Conservation (phyloP, 2,797 vertebrate genomes). For the Pangasius sanitwongsei region DNA sequence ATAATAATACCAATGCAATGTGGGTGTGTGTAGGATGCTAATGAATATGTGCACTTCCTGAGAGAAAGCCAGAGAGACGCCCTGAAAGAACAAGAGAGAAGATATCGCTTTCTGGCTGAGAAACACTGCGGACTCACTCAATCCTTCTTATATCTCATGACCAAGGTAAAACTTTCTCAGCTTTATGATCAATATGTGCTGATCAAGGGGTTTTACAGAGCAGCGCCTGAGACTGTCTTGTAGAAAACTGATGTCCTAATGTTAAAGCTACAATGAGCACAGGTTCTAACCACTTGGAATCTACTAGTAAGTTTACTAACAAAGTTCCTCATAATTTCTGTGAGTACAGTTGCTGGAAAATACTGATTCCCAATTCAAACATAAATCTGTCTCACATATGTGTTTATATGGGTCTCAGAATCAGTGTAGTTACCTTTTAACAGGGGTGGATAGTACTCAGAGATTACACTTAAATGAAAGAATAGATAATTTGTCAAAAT, state of each 20-base stretch:
- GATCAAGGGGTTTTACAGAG: background rate
- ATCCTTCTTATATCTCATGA: conserved; percentile 70
- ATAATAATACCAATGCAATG: conserved; percentile 27
- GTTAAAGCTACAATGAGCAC: background rate
- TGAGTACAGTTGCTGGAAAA: background rate
- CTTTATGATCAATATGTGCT: background rate
- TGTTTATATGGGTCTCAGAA: background rate
- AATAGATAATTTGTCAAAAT: too few species aligned
- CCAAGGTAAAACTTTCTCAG: conserved; percentile 67
- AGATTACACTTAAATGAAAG: background rate
- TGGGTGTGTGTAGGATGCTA: conserved; percentile 75
- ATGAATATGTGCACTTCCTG: conserved; percentile 82
- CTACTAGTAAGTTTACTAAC: background rate
- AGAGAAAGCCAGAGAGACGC: conserved; percentile 84
- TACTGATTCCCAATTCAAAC: background rate
- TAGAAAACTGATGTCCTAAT: background rate
- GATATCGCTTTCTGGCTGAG: conserved; percentile 94
- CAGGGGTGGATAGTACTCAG: background rate
- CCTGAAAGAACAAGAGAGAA: conserved; percentile 88
- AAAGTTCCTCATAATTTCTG: background rate
- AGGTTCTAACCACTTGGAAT: background rate
- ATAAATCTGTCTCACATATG: too few species aligned
- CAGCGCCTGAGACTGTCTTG: background rate
- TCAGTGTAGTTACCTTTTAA: background rate
- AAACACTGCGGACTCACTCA: conserved; percentile 81